Base-by-base conservation (phyloP, 2,888 invertebrate genomes). In the Corythucha ciliata region DNA sequence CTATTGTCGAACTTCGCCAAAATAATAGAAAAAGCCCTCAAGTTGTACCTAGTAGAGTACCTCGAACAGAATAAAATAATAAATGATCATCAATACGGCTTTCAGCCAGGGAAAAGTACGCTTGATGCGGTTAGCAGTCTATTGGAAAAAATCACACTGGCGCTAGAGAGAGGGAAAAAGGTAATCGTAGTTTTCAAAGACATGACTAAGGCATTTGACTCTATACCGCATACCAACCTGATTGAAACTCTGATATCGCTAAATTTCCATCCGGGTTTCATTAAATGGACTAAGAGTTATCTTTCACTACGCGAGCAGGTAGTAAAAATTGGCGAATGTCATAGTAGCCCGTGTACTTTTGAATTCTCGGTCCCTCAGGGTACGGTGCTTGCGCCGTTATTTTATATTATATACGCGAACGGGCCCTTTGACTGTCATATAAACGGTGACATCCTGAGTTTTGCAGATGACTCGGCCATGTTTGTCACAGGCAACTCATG, bases 191-290 rank as follows among this genome's bases (percentile, higher is more conserved):
- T 48, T 39, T 40, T 32, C 21, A 40, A 48, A 32, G 48, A 40
- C 40, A 18, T 40, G 32, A 48, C 40, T 6, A 48, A 48, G 32
- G 48, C 40, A 7, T 48, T 39, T 20, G 48, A 48, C 39, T 32
- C 48, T 2, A 21, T 29, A 2, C 48, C 48, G 12, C 48, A 48
- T 24, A 27, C 26, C 4, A 16, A 39, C 10, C 20, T 48, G 3
- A 20, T 48, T 14, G 3, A 48, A 20, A 27, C 40, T 18, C 18
- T 40, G 4, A 37, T 8, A 14, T 6, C 10, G 18, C 12, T 36
- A 12, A 47, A 47, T 36, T 47, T 47, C 21, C 34, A 37, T 14
- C 37, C 47, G 14, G 24, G 18, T 14, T 47, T 47, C 16, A 47
- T 25, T 14, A 22, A 16, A 24, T 47, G 47, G 47, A n/a, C 37